Evolutionary conservation across 2,797 vertebrate species (phyloP).

Genomic region (Jordanella pulchra): DNA sequence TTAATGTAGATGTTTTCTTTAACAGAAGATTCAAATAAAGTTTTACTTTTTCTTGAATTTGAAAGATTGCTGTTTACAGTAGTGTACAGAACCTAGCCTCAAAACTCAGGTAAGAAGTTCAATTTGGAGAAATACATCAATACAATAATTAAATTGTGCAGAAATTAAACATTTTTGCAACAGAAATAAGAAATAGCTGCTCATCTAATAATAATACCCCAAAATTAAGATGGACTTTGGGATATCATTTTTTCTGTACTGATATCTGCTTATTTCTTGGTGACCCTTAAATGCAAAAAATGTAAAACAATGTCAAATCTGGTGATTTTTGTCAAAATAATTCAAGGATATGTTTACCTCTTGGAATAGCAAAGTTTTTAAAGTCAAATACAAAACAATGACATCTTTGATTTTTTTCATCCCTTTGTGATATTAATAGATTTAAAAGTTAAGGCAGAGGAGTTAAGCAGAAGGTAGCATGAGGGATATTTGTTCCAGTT

Average conservation of each 20-base stretch:
- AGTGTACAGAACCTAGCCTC: neutral
- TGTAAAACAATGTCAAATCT: neutral
- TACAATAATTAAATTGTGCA: neutral
- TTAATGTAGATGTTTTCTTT: neutral
- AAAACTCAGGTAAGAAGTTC: neutral
- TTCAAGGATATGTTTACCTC: neutral
- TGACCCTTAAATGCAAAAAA: neutral
- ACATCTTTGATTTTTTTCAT: neutral
- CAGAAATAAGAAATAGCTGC: no score
- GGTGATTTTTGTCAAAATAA: neutral
- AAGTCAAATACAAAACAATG: neutral
- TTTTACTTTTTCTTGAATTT: neutral
- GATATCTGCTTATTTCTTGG: neutral
- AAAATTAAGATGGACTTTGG: neutral
- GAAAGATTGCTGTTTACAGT: neutral
- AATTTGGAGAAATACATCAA: neutral
- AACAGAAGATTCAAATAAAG: neutral
- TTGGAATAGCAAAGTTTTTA: neutral
- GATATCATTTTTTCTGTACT: neutral
- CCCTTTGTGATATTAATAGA: no score
- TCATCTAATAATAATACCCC: no score
- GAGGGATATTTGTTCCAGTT: neutral
- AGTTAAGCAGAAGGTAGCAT: no score
- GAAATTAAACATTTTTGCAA: neutral
- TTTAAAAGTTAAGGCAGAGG: no score